A percentile compares a stretch with the other conserved stretches of the same genome.
Conservation (phyloP, 1,140 invertebrate genomes). For the Megalonaias nervosa region DNA sequence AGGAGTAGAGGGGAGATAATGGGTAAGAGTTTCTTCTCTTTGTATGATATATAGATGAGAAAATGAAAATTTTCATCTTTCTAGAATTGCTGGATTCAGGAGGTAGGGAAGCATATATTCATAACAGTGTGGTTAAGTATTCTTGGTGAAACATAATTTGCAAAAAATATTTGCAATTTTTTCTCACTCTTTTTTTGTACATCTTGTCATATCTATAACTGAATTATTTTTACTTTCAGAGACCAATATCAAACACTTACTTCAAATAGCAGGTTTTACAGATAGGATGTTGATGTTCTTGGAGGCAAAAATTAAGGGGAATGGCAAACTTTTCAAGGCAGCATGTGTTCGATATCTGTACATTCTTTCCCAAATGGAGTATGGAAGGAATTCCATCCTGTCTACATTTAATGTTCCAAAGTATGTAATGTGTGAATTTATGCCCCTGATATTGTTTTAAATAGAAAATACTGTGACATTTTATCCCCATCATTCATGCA, state of each 20-base stretch:
- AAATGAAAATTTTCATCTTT: too few relatives aligned
- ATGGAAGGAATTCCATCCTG: conserved; percentile 50
- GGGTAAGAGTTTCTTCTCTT: too few relatives aligned
- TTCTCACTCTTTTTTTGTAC: neutral
- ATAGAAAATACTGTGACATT: neutral
- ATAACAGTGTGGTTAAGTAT: too few relatives aligned
- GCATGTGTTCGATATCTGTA: conserved; percentile 49
- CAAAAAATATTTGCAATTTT: neutral
- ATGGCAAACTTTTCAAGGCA: conserved; percentile 46
- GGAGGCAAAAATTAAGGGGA: conserved; percentile 51
- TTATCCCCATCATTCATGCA: neutral
- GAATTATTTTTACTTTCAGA: conserved; percentile 42
- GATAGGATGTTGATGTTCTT: conserved; percentile 45
- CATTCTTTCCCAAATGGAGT: conserved; percentile 51
- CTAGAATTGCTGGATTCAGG: too few relatives aligned
- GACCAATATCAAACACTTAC: conserved; percentile 50
- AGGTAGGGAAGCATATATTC: neutral
- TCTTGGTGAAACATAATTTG: too few relatives aligned
- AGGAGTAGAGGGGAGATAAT: too few relatives aligned
- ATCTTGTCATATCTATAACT: neutral
- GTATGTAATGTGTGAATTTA: conserved; percentile 31
- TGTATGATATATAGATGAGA: too few relatives aligned
- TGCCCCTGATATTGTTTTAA: neutral
- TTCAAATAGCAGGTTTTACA: conserved; percentile 43
- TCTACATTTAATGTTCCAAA: conserved; percentile 50